phyloP scores from a whole-genome alignment of 1,140 invertebrate genomes.

The Aphis gossypii region DNA sequence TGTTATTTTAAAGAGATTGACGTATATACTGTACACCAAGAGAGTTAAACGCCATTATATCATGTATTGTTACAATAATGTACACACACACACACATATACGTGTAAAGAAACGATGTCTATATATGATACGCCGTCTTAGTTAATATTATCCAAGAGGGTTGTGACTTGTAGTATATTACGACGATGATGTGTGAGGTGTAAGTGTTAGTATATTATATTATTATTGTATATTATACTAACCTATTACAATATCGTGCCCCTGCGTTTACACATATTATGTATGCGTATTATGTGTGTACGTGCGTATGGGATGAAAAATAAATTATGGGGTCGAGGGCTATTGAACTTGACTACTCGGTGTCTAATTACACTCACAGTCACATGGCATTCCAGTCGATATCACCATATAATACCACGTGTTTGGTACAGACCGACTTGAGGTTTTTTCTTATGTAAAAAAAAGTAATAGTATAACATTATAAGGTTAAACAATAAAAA shows the following conservation, averaged over 20 bases:
- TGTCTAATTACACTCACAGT: constrained; percentile 43
- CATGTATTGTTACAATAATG: no score
- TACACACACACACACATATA: neutral
- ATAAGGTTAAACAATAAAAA: constrained; percentile 24
- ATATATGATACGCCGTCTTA: neutral
- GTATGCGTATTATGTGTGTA: neutral
- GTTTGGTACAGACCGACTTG: constrained; percentile 19
- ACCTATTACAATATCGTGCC: neutral
- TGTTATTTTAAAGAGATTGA: constrained; percentile 17
- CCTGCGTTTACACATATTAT: neutral
- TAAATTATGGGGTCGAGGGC: constrained; percentile 27
- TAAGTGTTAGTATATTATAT: constrained; percentile 9
- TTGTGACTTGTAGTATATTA: neutral
- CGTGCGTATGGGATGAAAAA: neutral
- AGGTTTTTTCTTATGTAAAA: constrained; percentile 11
- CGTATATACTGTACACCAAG: neutral
- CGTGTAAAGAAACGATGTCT: no score
- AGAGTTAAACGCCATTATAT: neutral
- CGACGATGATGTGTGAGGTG: constrained; percentile 28
- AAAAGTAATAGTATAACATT: neutral
- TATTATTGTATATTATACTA: neutral
- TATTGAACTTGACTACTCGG: constrained; percentile 40
- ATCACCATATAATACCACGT: neutral
- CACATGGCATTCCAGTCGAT: neutral
- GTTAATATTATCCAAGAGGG: neutral